Base-by-base conservation (phyloP, 2,797 vertebrate genomes). In the Rhabdomys pumilio region DNA sequence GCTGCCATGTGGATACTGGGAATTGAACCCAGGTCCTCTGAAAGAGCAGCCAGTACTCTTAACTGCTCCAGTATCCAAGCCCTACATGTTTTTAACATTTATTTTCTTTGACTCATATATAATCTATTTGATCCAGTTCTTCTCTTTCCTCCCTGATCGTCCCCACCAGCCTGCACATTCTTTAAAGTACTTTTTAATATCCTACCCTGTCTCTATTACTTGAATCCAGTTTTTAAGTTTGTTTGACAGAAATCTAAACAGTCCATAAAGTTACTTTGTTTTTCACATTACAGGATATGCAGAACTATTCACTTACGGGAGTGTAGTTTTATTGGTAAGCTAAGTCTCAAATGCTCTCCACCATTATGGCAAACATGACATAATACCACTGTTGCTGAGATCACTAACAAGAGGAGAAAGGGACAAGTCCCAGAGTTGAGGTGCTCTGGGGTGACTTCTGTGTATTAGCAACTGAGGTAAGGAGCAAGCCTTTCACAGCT, bases 221-320 rank as follows among this genome's bases (percentile, higher is more conserved):
- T 86, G 24, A 90, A 92, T 87, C 86, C n/a, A 41, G 67, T 53
- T 83, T 80, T 65, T 85, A 73, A 59, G 80, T 89, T 79, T 90
- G 15, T 92, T 87, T 83, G 26, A 44, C 3, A 73, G 85, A 29
- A 47, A 82, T 65, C 73, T 82, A 65, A 15, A 65, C 1, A 82
- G 26, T 6, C 34, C 59, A n/a, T 1, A 47, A 53, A 76, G 57
- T 31, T 79, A 77, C 26, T 63, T 63, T 80, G 22, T 67, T 72
- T 24, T 88, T 38, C 61, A 83, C n/a, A 91, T 38, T 80, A 80
- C 29, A 67, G 41, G 19, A 26, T 53, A 9, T 88, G 77, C 77
- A 89, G 14, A 95, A 82, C 19, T 53, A 84, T 50, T 50, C 26
- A 12, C 59, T 61, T 80, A 31, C n/a, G 24, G 61, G 59, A 83